Conservation (phyloP, 2,113 vertebrate genomes). For the Alexandromys fortis region DNA sequence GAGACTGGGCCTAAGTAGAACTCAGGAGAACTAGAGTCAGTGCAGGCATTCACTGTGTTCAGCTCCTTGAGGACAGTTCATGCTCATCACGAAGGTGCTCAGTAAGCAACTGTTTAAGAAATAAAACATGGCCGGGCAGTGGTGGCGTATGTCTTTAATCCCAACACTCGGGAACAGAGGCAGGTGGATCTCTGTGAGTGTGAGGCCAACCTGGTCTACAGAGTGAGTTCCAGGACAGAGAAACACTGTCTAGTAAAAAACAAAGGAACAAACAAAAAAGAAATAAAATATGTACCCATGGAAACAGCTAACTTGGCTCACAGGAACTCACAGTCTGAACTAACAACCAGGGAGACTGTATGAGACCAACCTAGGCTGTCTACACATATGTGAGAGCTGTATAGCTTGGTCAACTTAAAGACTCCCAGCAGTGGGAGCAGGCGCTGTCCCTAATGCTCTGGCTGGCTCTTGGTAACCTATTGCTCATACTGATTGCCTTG, state of each 20-base stretch:
- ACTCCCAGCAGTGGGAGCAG: neutral
- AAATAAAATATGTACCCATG: neutral
- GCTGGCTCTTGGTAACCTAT: too few relatives aligned
- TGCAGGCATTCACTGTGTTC: neutral
- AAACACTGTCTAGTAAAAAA: too few relatives aligned
- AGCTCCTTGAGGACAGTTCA: neutral
- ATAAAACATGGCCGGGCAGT: neutral
- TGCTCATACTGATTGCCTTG: neutral
- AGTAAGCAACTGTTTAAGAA: neutral
- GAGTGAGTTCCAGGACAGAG: too few relatives aligned
- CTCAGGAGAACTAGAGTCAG: neutral
- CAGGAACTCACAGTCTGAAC: neutral
- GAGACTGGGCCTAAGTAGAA: slow-evolving; percentile 8
- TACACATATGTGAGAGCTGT: neutral
- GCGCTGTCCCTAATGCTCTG: too few relatives aligned
- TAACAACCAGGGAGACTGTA: neutral
- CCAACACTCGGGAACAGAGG: too few relatives aligned
- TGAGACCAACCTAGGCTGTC: neutral
- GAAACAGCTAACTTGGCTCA: neutral
- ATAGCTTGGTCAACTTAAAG: neutral
- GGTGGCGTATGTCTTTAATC: too few relatives aligned
- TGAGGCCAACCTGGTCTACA: too few relatives aligned
- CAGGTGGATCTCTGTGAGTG: too few relatives aligned
- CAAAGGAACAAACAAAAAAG: neutral
- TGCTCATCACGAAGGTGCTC: neutral